Percentiles rank a stretch among this genome's conserved stretches.
These are phyloP conservation scores for Oreochromis tanganicae DNA, from an alignment of 2,113 vertebrate species.

Conservation along the genomic window DNA sequence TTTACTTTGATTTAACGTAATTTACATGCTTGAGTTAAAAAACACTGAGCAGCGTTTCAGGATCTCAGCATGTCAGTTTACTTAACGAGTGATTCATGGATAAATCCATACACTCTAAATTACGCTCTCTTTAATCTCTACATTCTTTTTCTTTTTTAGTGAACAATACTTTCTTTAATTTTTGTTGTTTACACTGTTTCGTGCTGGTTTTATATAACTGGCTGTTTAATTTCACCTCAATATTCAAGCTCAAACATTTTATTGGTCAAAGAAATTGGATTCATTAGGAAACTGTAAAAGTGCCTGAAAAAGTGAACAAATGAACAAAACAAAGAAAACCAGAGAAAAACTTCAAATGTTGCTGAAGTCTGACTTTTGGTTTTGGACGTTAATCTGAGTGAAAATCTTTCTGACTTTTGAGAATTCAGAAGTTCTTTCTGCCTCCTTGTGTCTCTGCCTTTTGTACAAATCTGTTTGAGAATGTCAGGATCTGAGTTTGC, in stretches of 20 bases:
- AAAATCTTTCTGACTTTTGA: neutral
- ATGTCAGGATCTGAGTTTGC: neutral
- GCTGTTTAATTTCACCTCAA: neutral
- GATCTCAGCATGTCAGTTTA: neutral
- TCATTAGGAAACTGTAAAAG: neutral
- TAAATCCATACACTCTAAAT: neutral
- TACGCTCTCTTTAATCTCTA: too few relatives aligned
- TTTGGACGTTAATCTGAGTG: neutral
- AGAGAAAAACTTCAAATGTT: neutral
- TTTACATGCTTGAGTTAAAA: neutral
- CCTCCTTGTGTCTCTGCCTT: neutral
- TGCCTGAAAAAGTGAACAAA: neutral
- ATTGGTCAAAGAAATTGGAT: neutral
- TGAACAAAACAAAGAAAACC: neutral
- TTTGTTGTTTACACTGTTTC: neutral
- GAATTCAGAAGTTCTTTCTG: neutral
- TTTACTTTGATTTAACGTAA: neutral
- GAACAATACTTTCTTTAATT: rapidly evolving
- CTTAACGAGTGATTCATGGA: neutral
- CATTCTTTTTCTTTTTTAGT: rapidly evolving
- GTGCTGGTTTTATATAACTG: neutral
- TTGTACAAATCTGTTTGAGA: neutral
- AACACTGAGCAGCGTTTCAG: neutral
- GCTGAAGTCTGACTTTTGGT: neutral
- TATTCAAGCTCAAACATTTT: neutral